Evolutionary conservation across 2,797 vertebrate species (phyloP).

Genomic region (Channa striata): DNA sequence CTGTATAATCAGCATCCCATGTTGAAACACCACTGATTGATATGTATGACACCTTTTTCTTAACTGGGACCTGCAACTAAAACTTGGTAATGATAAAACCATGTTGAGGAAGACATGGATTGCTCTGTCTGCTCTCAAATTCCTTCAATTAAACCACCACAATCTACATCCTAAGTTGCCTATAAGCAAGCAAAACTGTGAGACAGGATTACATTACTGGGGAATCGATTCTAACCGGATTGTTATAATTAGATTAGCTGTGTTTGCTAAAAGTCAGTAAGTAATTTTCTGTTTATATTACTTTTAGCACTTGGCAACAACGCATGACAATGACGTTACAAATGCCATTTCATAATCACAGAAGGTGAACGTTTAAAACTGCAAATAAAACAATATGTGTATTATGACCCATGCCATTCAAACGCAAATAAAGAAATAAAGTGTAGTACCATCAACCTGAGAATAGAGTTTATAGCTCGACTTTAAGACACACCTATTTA

Average conservation of each 20-base stretch:
- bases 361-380: slow-evolving; percentile 2
- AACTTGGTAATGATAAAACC: neutral
- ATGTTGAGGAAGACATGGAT: neutral
- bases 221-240: slow-evolving; percentile 58
- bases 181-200: slow-evolving; percentile 33
- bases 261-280: slow-evolving; percentile 47
- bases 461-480: neutral
- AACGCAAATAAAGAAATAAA: neutral
- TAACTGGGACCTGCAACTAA: neutral
- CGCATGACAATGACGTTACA: slow-evolving; percentile 18
- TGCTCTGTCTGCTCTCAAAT: slow-evolving; percentile 47
- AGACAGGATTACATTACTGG: slow-evolving; percentile 44
- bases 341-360: slow-evolving; percentile 12
- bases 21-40: too few species aligned
- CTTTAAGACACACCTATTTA: neutral
- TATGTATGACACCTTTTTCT: too few species aligned
- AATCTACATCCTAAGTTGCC: slow-evolving; percentile 33
- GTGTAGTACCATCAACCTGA: neutral
- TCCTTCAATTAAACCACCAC: slow-evolving; percentile 26
- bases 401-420: neutral
- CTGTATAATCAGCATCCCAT: too few species aligned
- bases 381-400: neutral
- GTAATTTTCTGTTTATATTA: slow-evolving; percentile 51
- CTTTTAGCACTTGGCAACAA: slow-evolving; percentile 36
- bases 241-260: slow-evolving; percentile 50